Evolutionary conservation across 2,113 vertebrate genomes (phyloP).

Genomic region (Pachyramphus minor): DNA sequence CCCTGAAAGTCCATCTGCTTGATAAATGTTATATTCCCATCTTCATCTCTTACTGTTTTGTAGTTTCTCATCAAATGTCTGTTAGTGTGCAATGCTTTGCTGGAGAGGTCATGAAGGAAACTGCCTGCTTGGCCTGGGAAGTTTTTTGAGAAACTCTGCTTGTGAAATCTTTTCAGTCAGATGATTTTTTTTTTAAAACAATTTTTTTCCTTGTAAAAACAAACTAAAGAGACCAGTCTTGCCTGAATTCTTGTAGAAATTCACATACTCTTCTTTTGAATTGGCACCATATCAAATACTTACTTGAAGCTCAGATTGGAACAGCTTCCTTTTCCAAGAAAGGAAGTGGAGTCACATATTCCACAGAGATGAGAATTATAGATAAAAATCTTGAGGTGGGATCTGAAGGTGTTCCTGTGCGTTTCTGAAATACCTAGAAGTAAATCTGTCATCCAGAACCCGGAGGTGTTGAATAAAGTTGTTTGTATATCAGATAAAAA

Average conservation of each 20-base stretch:
- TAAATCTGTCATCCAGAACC: not conserved
- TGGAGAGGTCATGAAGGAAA: not conserved
- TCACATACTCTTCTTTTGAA: conserved; percentile 1
- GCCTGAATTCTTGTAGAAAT: conserved; percentile 13
- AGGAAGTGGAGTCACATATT: conserved; percentile 18
- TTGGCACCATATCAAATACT: conserved; percentile 7
- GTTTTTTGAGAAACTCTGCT: not conserved
- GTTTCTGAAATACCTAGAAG: not conserved
- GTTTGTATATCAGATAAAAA: conserved; percentile 6
- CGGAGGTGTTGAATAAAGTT: not conserved
- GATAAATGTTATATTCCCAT: not conserved
- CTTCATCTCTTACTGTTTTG: not conserved
- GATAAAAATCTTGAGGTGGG: conserved; percentile 2
- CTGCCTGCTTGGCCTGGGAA: not conserved
- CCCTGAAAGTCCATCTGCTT: not conserved
- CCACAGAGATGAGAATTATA: not conserved
- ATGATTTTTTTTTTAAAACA: not conserved
- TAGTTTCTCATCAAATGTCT: not conserved
- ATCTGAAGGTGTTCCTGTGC: not conserved
- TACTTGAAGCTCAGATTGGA: not conserved
- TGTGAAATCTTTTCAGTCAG: not conserved
- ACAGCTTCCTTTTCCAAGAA: conserved; percentile 44
- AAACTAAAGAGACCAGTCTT: not conserved
- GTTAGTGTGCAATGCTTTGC: not conserved
- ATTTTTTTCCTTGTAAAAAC: not conserved